Evolutionary conservation across 2,888 invertebrate species (phyloP), one percentile per base, ranked within the genome.

Genomic region (Cepaea hortensis): DNA sequence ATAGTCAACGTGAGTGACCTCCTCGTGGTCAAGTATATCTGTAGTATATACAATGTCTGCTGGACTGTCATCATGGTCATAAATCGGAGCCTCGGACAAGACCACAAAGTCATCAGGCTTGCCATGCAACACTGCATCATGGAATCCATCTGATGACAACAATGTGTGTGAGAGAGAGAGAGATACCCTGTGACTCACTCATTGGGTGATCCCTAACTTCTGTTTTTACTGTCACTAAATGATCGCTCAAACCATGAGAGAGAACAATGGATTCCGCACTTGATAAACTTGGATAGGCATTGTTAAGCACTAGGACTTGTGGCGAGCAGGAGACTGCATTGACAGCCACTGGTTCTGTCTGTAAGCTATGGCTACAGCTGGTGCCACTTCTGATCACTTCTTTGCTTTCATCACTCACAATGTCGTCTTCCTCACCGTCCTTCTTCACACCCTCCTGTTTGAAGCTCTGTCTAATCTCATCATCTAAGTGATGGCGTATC

Each of bases 401-500:
- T 65, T 84, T 75, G 13, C 46, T 50, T n/a, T 65, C 79, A 7
- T 77, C 68, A 65, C 23, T 35, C 15, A 50, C n/a, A 15, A 50
- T 50, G 3, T 77, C 79, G 70, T 83, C 87, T 5, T 76, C 85
- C 46, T 85, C 81, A 11, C 18, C 75, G 62, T 76, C 84, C 18
- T 85, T 82, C 55, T 23, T 77, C 15, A 20, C 68, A 20, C 72
- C 50, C 61, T 79, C 81, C 61, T 79, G 73, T 23, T 81, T 79
- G 18, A 62, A 65, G 35, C 80, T 87, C 6, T 83, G 65, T 72
- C 82, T 77, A 15, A 88, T 88, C 50, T 81, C 87, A 15, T 85
- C 80, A n/a, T 88, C 87, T 81, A 89, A 70, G 23, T 88, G 93
- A 90, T 96, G 96, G 4, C 96, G 96, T 90, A 95, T 95, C 89